Conservation (phyloP, 2,797 vertebrate genomes). For the Tragelaphus eurycerus region DNA sequence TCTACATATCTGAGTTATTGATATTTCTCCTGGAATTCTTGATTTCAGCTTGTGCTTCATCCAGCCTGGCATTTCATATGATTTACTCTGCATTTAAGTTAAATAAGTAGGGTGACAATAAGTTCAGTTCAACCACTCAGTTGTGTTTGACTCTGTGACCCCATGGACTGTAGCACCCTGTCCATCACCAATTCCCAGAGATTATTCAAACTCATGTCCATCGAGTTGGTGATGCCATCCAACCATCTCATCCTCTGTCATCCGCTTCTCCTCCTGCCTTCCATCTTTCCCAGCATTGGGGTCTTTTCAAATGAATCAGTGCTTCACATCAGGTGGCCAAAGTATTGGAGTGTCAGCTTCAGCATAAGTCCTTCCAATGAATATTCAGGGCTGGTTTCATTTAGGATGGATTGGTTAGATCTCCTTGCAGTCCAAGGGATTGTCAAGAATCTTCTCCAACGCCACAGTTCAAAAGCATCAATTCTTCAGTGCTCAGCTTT, state of each 20-base stretch:
- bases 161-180: neutral
- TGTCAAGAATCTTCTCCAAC: neutral
- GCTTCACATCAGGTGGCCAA: neutral
- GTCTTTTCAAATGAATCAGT: neutral
- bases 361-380: neutral
- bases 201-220: neutral
- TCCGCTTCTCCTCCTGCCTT: neutral
- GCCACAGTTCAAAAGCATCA: neutral
- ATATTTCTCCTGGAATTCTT: neutral
- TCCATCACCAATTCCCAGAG: neutral
- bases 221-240: neutral
- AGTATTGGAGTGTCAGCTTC: neutral
- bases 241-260: neutral
- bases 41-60: neutral
- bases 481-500: rapidly evolving
- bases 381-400: neutral
- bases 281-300: neutral
- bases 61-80: neutral
- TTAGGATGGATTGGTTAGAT: neutral
- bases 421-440: neutral
- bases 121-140: neutral
- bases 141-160: neutral
- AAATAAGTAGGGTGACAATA: neutral
- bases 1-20: neutral
- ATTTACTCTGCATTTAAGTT: neutral